Evolutionary conservation across 2,888 invertebrate species (phyloP).

Genomic region (Atethmia centrago): DNA sequence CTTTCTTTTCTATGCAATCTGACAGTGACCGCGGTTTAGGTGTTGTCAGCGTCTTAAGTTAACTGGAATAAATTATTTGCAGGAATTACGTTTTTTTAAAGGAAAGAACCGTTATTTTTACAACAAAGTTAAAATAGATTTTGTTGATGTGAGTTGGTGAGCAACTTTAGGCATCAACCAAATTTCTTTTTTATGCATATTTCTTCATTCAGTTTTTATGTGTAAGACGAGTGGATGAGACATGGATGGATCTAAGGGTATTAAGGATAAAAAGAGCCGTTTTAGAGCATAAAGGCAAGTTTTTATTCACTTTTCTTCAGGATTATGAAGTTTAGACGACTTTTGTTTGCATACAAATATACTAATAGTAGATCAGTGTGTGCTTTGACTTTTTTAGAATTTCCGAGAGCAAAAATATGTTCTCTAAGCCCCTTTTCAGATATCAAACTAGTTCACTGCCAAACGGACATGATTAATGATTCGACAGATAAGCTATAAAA

Average conservation of each 20-base stretch:
- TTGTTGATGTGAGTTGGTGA: constrained; percentile 52
- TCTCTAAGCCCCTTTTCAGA: too few species aligned
- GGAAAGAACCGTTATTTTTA: constrained; percentile 28
- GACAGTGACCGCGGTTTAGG: too few species aligned
- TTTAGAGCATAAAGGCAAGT: background rate
- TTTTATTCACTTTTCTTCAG: constrained; percentile 8
- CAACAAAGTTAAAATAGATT: constrained; percentile 51
- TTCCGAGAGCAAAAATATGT: background rate
- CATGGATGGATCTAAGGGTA: background rate
- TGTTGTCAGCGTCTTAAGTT: too few species aligned
- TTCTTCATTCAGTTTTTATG: constrained; percentile 42
- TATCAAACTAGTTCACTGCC: background rate
- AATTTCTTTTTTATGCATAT: constrained; percentile 44
- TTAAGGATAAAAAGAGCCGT: background rate
- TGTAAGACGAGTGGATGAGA: background rate
- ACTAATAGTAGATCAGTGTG: too few species aligned
- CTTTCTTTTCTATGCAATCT: too few species aligned
- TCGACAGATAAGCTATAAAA: background rate
- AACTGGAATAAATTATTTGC: constrained; percentile 18
- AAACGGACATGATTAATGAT: background rate
- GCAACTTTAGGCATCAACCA: constrained; percentile 43
- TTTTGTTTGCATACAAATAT: background rate
- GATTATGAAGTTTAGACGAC: background rate
- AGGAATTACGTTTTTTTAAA: constrained; percentile 9
- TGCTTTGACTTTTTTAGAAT: background rate